A percentile compares a stretch with the other conserved stretches of the same genome.
These are phyloP conservation scores for Meteorus sp. DNA, from an alignment of 1,140 invertebrate genomes.

Conservation along the genomic window DNA sequence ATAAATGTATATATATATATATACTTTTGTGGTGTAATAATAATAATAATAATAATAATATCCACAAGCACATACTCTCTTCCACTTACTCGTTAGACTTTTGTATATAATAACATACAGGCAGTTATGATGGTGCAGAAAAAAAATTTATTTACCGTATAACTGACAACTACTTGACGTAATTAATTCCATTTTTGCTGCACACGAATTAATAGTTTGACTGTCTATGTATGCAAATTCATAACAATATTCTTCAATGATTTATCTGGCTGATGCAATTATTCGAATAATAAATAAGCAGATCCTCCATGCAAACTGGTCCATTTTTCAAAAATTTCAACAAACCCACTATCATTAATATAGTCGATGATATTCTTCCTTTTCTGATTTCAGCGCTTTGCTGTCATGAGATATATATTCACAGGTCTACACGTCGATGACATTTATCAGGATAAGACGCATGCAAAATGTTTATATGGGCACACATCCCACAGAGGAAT, in stretches of 20 bases:
- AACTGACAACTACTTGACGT: too few species aligned
- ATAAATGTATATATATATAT: slow-evolving; percentile 5
- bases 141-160: too few species aligned
- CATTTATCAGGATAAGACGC: slow-evolving; percentile 27
- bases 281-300: slow-evolving; percentile 6
- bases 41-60: background rate
- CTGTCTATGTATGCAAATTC: too few species aligned
- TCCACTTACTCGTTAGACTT: background rate
- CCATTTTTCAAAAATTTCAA: too few species aligned
- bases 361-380: too few species aligned
- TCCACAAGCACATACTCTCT: background rate
- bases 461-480: slow-evolving; percentile 5
- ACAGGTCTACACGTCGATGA: slow-evolving; percentile 24
- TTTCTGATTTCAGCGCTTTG: background rate
- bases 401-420: background rate
- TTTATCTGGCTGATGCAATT: slow-evolving; percentile 1
- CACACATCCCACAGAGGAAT: too few species aligned
- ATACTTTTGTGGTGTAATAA: background rate
- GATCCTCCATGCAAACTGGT: too few species aligned
- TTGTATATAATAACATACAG: too few species aligned
- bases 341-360: too few species aligned
- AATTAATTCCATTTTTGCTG: too few species aligned
- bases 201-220: too few species aligned
- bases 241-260: background rate
- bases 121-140: too few species aligned